phyloP scores from a whole-genome alignment of 2,113 vertebrate species.

The Speoplatyrhinus poulsoni region DNA sequence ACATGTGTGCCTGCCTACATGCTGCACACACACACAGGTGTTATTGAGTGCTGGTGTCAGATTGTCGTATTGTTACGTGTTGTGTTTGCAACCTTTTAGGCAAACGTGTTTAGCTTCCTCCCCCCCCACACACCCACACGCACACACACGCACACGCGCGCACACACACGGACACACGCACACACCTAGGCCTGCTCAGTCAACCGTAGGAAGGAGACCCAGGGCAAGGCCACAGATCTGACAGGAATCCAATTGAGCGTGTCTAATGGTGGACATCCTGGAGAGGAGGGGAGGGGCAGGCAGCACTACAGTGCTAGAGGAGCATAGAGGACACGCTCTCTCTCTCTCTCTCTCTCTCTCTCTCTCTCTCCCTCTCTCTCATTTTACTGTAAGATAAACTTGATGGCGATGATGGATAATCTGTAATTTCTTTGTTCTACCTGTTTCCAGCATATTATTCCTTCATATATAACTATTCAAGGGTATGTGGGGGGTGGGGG shows the following conservation, averaged over 20 bases:
- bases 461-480: background rate
- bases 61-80: conserved; percentile 38
- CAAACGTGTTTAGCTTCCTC: conserved; percentile 42
- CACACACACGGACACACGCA: conserved; percentile 16
- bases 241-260: conserved; percentile 78
- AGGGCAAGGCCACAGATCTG: conserved; percentile 72
- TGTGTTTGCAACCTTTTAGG: conserved; percentile 36
- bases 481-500: background rate
- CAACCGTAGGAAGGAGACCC: conserved; percentile 74
- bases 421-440: no score
- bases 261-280: conserved; percentile 75
- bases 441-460: conserved; percentile 7
- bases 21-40: background rate
- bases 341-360: background rate
- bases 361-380: conserved; percentile 23
- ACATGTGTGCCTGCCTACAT: background rate
- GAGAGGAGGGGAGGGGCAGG: conserved; percentile 66
- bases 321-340: conserved; percentile 61
- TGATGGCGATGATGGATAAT: background rate
- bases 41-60: background rate
- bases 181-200: conserved; percentile 64
- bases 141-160: conserved; percentile 22
- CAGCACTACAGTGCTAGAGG: conserved; percentile 67
- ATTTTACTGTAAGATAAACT: conserved; percentile 33
- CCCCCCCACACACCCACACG: background rate